Percentiles rank a stretch among this genome's conserved stretches.
Conservation (phyloP, 2,113 vertebrate genomes). For the Salvator merianae region DNA sequence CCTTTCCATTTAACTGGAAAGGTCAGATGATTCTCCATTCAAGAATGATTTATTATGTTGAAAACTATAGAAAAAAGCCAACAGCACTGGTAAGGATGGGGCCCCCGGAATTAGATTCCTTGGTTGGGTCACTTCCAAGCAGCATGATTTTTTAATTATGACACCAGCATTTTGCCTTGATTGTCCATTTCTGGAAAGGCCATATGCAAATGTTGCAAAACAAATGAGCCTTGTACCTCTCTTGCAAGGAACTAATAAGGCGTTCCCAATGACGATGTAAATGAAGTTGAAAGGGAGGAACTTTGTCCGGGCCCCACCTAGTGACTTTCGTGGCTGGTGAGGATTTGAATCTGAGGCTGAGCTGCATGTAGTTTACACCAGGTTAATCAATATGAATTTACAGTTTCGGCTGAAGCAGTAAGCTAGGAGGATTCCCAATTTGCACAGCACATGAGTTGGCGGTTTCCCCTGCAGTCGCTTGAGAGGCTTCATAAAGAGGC, state of each 20-base stretch:
- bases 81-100: background rate
- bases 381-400: background rate
- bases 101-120: background rate
- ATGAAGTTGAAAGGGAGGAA: background rate
- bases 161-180: background rate
- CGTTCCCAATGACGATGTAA: background rate
- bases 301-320: too few relatives aligned
- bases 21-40: background rate
- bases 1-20: background rate
- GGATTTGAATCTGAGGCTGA: background rate
- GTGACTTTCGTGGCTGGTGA: background rate
- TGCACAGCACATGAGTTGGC: slow-evolving; percentile 20
- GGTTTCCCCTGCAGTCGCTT: slow-evolving; percentile 27
- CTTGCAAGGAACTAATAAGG: too few relatives aligned
- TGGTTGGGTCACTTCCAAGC: background rate
- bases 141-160: background rate
- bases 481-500: slow-evolving; percentile 13
- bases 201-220: background rate
- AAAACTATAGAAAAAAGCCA: background rate
- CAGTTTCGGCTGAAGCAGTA: background rate
- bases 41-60: background rate
- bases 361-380: background rate
- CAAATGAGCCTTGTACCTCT: background rate
- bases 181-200: background rate
- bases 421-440: slow-evolving; percentile 6